Conservation (phyloP, 2,888 invertebrate genomes). For the Dryocosmus kuriphilus region DNA sequence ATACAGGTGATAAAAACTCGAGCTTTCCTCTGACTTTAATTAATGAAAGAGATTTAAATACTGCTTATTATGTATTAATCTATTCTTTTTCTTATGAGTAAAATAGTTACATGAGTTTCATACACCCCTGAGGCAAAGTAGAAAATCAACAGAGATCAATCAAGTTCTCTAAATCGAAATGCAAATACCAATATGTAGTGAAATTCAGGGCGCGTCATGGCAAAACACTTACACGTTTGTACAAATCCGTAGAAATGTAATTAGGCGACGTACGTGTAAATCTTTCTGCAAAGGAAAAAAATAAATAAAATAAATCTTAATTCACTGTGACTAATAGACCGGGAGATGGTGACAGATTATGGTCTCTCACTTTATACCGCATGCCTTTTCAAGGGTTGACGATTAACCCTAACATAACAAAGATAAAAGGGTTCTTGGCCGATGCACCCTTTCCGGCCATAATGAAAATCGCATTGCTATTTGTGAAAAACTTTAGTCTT, state of each 20-base stretch:
- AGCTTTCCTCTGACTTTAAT: neutral
- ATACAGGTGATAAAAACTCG: neutral
- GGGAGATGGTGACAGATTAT: no score
- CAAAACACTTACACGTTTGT: constrained; percentile 70
- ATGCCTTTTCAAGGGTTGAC: no score
- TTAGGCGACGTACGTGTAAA: constrained; percentile 97
- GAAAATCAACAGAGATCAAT: constrained; percentile 36
- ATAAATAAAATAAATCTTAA: constrained; percentile 21
- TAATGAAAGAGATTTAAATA: constrained; percentile 13
- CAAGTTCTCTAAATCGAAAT: constrained; percentile 24
- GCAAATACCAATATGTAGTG: neutral
- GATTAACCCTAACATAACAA: no score
- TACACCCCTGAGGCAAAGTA: constrained; percentile 16
- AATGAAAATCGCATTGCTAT: no score
- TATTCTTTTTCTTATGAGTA: constrained; percentile 31
- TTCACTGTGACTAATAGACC: no score
- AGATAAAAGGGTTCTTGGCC: no score
- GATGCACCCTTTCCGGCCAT: no score
- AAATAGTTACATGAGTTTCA: constrained; percentile 22
- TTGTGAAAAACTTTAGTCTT: no score
- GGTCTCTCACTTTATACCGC: no score
- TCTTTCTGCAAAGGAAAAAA: constrained; percentile 82
- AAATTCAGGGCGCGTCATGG: constrained; percentile 49
- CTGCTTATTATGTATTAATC: constrained; percentile 16
- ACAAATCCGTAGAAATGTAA: constrained; percentile 73